Percentiles rank a stretch among this genome's conserved stretches.
Evolutionary conservation across 2,888 invertebrate species (phyloP).

Genomic region (Ischnus inquisitorius): DNA sequence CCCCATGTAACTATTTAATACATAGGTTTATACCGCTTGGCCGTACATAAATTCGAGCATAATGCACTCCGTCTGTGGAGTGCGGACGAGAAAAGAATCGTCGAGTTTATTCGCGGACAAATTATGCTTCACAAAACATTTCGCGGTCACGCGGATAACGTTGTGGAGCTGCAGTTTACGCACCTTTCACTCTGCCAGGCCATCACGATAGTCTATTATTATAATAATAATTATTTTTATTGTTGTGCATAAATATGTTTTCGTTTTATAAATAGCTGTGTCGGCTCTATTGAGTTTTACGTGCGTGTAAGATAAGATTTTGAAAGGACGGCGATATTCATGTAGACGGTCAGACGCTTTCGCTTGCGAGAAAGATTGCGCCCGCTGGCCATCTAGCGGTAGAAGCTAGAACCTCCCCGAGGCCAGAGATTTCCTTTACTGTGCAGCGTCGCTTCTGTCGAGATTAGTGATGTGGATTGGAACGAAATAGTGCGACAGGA

Average conservation of each 20-base stretch:
- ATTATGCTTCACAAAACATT: conserved; percentile 64
- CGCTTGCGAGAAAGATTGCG: too few relatives aligned
- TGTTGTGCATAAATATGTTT: conserved; percentile 20
- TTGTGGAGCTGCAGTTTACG: conserved; percentile 39
- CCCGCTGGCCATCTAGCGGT: too few relatives aligned
- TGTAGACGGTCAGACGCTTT: too few relatives aligned
- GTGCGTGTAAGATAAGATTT: conserved; percentile 1
- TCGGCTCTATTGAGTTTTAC: conserved; percentile 7
- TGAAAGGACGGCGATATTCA: too few relatives aligned
- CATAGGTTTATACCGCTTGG: conserved; percentile 24
- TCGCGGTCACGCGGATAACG: conserved; percentile 33
- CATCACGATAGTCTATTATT: conserved; percentile 17
- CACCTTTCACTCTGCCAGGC: conserved; percentile 61
- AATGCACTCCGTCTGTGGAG: background rate
- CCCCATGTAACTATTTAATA: background rate
- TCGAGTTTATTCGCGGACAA: conserved; percentile 48
- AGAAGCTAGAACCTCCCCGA: too few relatives aligned
- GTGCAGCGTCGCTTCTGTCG: too few relatives aligned
- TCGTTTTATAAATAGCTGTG: conserved; percentile 47
- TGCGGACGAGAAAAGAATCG: conserved; percentile 19
- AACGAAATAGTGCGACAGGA: too few relatives aligned
- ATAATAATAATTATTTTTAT: conserved; percentile 20
- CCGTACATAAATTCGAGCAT: conserved; percentile 4
- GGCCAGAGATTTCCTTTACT: too few relatives aligned
- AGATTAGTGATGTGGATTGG: too few relatives aligned